Conservation (phyloP, 2,888 invertebrate genomes). For the Eucriotettix oculatus region DNA sequence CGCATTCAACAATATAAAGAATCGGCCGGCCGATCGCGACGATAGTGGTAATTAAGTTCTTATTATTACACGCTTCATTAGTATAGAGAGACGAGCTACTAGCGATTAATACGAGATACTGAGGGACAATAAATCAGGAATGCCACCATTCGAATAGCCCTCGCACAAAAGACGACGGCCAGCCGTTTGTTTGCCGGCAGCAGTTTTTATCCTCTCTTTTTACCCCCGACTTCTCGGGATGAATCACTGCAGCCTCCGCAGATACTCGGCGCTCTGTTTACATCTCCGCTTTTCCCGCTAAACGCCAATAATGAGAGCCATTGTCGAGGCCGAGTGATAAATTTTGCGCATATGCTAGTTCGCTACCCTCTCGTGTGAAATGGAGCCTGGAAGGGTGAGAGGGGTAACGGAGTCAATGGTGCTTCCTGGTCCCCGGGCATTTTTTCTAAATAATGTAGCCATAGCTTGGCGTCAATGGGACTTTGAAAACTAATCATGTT, state of each 20-base stretch:
- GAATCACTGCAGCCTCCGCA: too few species aligned
- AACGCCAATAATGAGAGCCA: background rate
- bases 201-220: too few species aligned
- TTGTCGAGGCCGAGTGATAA: background rate
- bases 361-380: background rate
- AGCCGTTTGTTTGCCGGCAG: too few species aligned
- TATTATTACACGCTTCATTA: background rate
- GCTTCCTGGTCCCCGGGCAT: too few species aligned
- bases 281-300: background rate
- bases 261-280: too few species aligned
- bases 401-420: too few species aligned
- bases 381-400: too few species aligned
- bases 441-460: too few species aligned
- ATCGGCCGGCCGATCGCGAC: background rate
- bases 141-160: background rate
- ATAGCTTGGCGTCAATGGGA: conserved; percentile 5
- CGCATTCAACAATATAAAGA: background rate
- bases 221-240: too few species aligned
- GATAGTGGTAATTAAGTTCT: background rate
- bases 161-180: too few species aligned
- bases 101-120: background rate
- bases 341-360: background rate
- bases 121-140: background rate
- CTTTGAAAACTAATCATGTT: conserved; percentile 13
- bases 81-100: background rate